Base-by-base conservation (phyloP, 2,797 vertebrate species). In the Crenichthys baileyi region DNA sequence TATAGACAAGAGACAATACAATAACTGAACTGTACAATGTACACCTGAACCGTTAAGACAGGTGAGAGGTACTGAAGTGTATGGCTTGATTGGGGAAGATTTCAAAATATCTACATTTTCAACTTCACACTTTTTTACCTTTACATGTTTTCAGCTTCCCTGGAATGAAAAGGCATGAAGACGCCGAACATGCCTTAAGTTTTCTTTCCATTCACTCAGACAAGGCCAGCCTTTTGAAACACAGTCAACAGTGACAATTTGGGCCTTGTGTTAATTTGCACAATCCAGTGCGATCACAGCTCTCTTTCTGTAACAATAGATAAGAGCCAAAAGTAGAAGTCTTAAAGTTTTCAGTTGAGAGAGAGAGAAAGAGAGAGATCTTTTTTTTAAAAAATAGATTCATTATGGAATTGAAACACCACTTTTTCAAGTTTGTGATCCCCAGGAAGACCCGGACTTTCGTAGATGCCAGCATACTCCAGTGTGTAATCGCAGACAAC, bases 31-130 rank as follows among this genome's bases (percentile, higher is more conserved):
- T 96, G 92, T 96, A 96, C 94, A 95, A 94, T 94, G 91, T 92
- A 95, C 94, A 96, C 95, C 96, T 96, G 95, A 95, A 95, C 91
- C 93, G 89, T 93, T 87, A 93, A 92, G 93, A 95, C 95, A 96
- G 94, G 94, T 74, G 89, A 95, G 96, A 96, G 96, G 96, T 96
- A 96, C 95, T 96, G 91, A 95, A 95, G 95, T 96, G 95, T 96
- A 96, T 96, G 96, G 96, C 96, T 96, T 96, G 90, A 93, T 95
- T 94, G 92, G 94, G 92, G 67, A 95, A 94, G 85, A 89, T 86
- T 89, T 93, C 85, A 85, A 94, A 93, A 92, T 95, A 93, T 94
- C 90, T 93, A 95, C 87, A 92, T 72, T 41, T 65, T 94, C 86
- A 90, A 94, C 91, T 93, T 91, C 92, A 92, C 90, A 92, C 88